These are phyloP conservation scores for Acleris cristana DNA, from an alignment of 2,888 invertebrate genomes.

Conservation along the genomic window DNA sequence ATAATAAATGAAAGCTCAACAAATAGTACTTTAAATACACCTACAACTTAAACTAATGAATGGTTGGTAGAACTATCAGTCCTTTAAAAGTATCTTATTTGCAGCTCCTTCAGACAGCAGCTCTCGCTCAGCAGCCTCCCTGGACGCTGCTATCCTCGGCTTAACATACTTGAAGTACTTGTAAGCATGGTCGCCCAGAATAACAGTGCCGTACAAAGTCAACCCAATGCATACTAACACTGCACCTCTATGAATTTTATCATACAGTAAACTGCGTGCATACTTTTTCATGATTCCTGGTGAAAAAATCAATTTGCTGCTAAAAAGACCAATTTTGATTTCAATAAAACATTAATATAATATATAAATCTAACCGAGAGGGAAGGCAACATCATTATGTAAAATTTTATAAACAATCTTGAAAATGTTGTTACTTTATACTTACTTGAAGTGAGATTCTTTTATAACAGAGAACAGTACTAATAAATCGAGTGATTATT, in stretches of 20 bases:
- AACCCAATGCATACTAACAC: conserved; percentile 76
- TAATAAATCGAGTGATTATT: background rate
- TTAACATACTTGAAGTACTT: conserved; percentile 72
- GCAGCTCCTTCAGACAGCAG: conserved; percentile 78
- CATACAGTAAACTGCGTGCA: conserved; percentile 67
- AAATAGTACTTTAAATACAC: conserved; percentile 22
- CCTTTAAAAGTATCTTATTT: conserved; percentile 59
- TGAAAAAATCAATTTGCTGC: conserved; percentile 37
- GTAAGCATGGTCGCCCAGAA: conserved; percentile 68
- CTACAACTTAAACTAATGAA: conserved; percentile 38
- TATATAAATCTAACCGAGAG: too few species aligned
- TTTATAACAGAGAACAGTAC: too few species aligned
- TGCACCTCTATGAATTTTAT: conserved; percentile 76
- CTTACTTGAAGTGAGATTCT: too few species aligned
- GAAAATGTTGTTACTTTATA: too few species aligned
- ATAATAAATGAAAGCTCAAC: conserved; percentile 11
- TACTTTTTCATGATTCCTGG: conserved; percentile 71
- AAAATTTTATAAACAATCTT: too few species aligned
- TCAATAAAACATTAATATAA: too few species aligned
- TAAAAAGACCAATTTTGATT: too few species aligned
- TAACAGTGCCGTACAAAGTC: conserved; percentile 62
- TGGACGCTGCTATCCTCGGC: conserved; percentile 69
- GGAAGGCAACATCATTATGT: too few species aligned
- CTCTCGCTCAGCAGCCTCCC: conserved; percentile 69
- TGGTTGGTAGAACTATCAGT: conserved; percentile 39